phyloP scores from a whole-genome alignment of 2,113 vertebrate genomes.

The Cyprinodon brontotheroides region DNA sequence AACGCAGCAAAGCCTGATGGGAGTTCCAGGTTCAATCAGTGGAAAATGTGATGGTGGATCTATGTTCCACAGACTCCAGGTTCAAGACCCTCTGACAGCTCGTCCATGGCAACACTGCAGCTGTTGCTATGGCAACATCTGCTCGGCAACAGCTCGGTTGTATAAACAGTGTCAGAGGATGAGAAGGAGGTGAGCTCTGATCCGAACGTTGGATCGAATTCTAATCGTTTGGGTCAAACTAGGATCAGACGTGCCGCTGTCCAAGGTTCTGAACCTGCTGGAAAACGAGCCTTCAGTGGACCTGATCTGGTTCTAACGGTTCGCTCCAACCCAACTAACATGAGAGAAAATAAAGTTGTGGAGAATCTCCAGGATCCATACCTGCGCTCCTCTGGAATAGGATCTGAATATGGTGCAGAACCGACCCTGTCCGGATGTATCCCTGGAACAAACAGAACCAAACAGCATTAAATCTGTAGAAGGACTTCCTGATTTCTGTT shows the following conservation, averaged over 20 bases:
- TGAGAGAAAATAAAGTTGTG: no score
- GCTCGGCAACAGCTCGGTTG: not conserved
- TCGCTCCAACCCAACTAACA: not conserved
- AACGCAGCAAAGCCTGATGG: not conserved
- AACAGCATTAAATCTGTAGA: no score
- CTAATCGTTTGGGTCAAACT: no score
- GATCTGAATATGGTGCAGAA: conserved; percentile 1
- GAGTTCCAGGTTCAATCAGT: not conserved
- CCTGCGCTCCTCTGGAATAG: not conserved
- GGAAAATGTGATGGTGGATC: not conserved
- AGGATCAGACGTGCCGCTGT: not conserved
- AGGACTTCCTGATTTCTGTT: not conserved
- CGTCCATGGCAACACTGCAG: not conserved
- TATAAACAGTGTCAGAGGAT: not conserved
- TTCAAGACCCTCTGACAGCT: not conserved
- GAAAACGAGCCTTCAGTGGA: not conserved
- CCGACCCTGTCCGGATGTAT: not conserved
- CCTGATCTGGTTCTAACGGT: not conserved
- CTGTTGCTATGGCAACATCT: not conserved
- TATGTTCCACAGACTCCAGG: not conserved
- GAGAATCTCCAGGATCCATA: not conserved
- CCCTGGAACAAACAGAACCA: not conserved
- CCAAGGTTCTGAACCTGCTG: not conserved
- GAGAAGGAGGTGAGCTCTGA: not conserved
- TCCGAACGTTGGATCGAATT: not conserved